Percentiles rank a stretch among this genome's conserved stretches.
Evolutionary conservation across 2,797 vertebrate genomes (phyloP).

Genomic region (Etheostoma perlongum): DNA sequence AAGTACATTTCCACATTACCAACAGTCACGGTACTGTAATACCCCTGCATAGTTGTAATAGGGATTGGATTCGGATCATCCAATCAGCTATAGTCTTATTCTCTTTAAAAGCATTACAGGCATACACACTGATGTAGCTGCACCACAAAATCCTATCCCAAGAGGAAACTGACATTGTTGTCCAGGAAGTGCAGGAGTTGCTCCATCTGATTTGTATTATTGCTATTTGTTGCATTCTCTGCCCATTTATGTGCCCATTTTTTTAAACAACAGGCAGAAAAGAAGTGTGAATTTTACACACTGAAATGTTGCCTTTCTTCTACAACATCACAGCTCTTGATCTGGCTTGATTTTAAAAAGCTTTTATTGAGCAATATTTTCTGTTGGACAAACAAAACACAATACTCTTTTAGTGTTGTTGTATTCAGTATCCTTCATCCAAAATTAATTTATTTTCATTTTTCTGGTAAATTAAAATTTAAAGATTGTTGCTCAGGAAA

Average conservation of each 20-base stretch:
- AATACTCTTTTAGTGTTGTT: not conserved
- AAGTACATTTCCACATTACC: constrained; percentile 15
- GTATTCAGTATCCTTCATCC: not conserved
- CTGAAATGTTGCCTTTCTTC: not conserved
- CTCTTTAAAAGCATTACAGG: constrained; percentile 6
- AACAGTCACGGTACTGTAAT: constrained; percentile 6
- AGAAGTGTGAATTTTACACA: not conserved
- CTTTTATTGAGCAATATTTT: constrained; percentile 2
- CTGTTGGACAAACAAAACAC: not conserved
- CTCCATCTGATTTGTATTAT: not conserved
- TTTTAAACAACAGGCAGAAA: not conserved
- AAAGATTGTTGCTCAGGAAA: constrained; percentile 20
- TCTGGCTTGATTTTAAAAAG: not conserved
- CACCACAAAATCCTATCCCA: not conserved
- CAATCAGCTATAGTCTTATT: constrained; percentile 19
- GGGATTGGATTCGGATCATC: constrained; percentile 25
- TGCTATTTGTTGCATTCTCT: not conserved
- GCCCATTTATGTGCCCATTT: not conserved
- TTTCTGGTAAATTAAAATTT: constrained; percentile 4
- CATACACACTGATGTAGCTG: not conserved
- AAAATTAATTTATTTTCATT: too few relatives aligned
- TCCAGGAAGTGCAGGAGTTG: not conserved
- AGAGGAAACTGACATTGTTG: not conserved
- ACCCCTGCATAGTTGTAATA: constrained; percentile 11
- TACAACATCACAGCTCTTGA: not conserved